Percentiles rank a stretch among this genome's conserved stretches.
Evolutionary conservation across 2,113 vertebrate species (phyloP).

Genomic region (Callospermophilus lateralis): DNA sequence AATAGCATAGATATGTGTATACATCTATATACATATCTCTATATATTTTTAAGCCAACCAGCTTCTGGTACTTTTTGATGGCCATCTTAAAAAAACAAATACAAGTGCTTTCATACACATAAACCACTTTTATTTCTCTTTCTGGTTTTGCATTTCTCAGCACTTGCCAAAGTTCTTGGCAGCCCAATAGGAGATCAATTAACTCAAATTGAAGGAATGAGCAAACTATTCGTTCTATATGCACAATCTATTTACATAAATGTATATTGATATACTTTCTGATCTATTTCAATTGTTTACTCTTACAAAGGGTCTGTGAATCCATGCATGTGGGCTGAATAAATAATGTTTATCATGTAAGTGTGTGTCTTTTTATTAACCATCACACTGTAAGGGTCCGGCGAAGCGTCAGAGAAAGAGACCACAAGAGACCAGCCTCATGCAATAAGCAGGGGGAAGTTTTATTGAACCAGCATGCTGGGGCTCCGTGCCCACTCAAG

Average conservation of each 20-base stretch:
- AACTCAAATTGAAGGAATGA: background rate
- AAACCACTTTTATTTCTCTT: background rate
- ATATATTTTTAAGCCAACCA: background rate
- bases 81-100: background rate
- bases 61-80: background rate
- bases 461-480: too few relatives aligned
- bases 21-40: too few relatives aligned
- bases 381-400: too few relatives aligned
- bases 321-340: background rate
- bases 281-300: background rate
- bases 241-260: background rate
- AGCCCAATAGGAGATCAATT: background rate
- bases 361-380: constrained; percentile 15
- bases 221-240: background rate
- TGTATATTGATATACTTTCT: background rate
- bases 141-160: background rate
- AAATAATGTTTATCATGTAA: background rate
- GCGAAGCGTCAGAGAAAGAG: too few relatives aligned
- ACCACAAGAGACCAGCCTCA: too few relatives aligned
- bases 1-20: background rate
- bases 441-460: too few relatives aligned
- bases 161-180: background rate
- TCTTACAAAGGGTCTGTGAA: background rate
- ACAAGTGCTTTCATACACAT: background rate
- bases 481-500: too few relatives aligned